Base-by-base conservation (phyloP, 2,797 vertebrate species). In the Sebastes variabilis region DNA sequence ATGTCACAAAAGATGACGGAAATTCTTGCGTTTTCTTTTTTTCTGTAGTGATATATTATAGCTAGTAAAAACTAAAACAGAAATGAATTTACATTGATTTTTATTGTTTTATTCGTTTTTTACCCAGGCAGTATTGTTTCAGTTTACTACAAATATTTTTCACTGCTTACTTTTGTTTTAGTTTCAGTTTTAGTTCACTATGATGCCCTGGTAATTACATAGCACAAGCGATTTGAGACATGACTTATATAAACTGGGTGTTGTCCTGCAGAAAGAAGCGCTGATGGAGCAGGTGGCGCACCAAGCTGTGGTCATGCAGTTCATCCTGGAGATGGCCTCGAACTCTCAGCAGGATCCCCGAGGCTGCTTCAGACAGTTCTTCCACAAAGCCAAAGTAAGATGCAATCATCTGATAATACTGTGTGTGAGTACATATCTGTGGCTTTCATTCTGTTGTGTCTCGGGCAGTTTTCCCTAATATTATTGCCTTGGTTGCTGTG, bases 281-380 rank as follows among this genome's bases (percentile, higher is more conserved):
- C 87, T 99, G 76, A 99, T 99, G 99, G 97, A 97, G 91, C 98
- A 99, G 95, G 96, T 99, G 87, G 99, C 99, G 20, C 98, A 99
- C 84, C 99, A 99, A 93, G 97, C 97, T 64, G 97, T 99, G 25
- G 99, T 96, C 64, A 98, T 99, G 98, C 98, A 99, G 91, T 99
- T 99, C 92, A 99, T 99, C 90, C 96, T 99, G 94, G 97, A 99
- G 96, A 98, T 98, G 97, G 98, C 97, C 29, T 96, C 94, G 78
- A 98, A 92, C 83, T 96, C 96, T 83, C 96, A 97, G 86, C 96
- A 97, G 92, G 99, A 99, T 93, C 98, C 99, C 64, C 94, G 98
- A 75, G 97, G 97, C 75, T 98, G 97, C 94, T 99, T 99, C 93
- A 96, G 98, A 83, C 96, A 98, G 64, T 99, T 99, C 95, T 99